Percentiles rank a stretch among this genome's conserved stretches.
These are phyloP conservation scores for Heliconius ethilla DNA, from an alignment of 2,888 invertebrate species.

Conservation along the genomic window DNA sequence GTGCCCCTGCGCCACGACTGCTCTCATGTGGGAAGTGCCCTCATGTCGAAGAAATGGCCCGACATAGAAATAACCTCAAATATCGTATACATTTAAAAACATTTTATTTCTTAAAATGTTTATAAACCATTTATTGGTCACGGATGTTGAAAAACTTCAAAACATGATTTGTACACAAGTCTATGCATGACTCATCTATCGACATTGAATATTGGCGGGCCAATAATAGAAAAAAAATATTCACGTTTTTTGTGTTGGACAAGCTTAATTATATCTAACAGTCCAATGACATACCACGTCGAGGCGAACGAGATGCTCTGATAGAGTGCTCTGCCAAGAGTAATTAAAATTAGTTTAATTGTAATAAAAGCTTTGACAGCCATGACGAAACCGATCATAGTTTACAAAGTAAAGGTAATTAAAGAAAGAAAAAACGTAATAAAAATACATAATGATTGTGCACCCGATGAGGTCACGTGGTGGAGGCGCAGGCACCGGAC, in stretches of 20 bases:
- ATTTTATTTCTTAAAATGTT: slow-evolving; percentile 6
- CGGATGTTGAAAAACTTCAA: slow-evolving; percentile 43
- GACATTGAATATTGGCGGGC: slow-evolving; percentile 40
- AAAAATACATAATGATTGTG: slow-evolving; percentile 31
- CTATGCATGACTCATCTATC: slow-evolving; percentile 45
- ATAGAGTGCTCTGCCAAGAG: slow-evolving; percentile 20
- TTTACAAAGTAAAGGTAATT: slow-evolving; percentile 25
- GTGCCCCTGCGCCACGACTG: no score
- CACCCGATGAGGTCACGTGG: slow-evolving; percentile 39
- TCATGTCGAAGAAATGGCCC: background rate
- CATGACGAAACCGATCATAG: slow-evolving; percentile 11
- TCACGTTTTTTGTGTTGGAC: slow-evolving; percentile 35
- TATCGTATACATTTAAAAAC: background rate
- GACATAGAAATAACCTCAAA: background rate
- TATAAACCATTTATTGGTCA: slow-evolving; percentile 33
- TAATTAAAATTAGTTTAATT: slow-evolving; percentile 25
- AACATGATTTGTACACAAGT: slow-evolving; percentile 46
- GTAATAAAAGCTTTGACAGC: slow-evolving; percentile 22
- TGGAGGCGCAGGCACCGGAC: slow-evolving; percentile 49
- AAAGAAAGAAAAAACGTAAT: slow-evolving; percentile 20
- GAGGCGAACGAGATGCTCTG: slow-evolving; percentile 24
- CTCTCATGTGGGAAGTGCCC: no score
- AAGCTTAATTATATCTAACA: slow-evolving; percentile 39
- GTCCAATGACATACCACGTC: slow-evolving; percentile 33
- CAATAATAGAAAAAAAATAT: slow-evolving; percentile 42